A percentile compares a stretch with the other conserved stretches of the same genome.
Evolutionary conservation across 2,888 invertebrate genomes (phyloP).

Genomic region (Metalampra italica): DNA sequence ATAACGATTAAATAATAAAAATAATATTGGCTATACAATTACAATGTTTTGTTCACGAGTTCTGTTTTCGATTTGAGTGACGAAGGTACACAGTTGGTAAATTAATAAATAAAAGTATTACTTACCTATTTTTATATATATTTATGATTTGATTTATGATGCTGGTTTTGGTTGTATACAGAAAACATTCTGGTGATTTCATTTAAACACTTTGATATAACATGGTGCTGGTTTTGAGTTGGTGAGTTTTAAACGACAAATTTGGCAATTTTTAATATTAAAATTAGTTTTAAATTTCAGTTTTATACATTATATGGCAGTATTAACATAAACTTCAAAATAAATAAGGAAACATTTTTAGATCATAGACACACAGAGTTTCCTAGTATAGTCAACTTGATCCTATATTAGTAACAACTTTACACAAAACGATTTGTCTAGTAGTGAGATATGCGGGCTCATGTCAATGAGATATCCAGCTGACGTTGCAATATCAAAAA

Average conservation of each 20-base stretch:
- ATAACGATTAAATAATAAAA: too few relatives aligned
- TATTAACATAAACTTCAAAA: too few relatives aligned
- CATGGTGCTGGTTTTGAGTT: conserved; percentile 47
- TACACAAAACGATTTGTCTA: too few relatives aligned
- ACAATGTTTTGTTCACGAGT: neutral
- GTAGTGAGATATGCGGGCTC: too few relatives aligned
- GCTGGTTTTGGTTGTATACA: conserved; percentile 31
- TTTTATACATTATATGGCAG: too few relatives aligned
- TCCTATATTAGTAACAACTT: too few relatives aligned
- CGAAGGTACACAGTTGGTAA: neutral
- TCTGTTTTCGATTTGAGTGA: neutral
- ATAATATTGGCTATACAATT: too few relatives aligned
- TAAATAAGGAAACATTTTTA: too few relatives aligned
- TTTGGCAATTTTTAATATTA: conserved; percentile 30
- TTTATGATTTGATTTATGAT: conserved; percentile 7
- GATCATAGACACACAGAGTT: too few relatives aligned
- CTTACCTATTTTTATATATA: neutral
- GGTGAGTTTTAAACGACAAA: conserved; percentile 21
- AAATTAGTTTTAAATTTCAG: too few relatives aligned
- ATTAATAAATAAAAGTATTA: neutral
- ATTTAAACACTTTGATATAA: conserved; percentile 25
- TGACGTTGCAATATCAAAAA: conserved; percentile 14
- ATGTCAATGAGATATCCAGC: too few relatives aligned
- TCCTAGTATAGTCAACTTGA: too few relatives aligned
- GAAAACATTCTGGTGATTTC: conserved; percentile 11